Conservation (phyloP, 2,113 vertebrate genomes). For the Bolborhynchus lineola region DNA sequence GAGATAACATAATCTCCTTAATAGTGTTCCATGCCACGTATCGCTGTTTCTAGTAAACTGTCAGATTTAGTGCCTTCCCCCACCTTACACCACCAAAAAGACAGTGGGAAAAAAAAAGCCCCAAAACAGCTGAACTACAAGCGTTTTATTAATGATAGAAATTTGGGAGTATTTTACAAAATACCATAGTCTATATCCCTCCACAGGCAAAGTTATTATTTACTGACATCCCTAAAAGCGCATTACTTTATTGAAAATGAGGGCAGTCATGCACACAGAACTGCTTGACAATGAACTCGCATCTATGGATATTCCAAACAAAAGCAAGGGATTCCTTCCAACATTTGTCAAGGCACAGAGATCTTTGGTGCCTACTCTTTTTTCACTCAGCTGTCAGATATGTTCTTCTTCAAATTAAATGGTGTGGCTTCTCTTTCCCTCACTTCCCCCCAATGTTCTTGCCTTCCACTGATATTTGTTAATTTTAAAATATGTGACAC, state of each 20-base stretch:
- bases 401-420: conserved; percentile 9
- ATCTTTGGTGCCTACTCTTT: neutral
- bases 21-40: neutral
- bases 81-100: neutral
- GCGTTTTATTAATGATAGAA: neutral
- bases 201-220: neutral
- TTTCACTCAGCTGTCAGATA: conserved; percentile 16
- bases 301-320: neutral
- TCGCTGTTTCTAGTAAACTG: neutral
- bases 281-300: neutral
- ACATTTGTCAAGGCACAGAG: neutral
- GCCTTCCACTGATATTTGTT: neutral
- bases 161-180: neutral
- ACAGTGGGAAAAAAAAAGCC: neutral
- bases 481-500: neutral
- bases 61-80: neutral
- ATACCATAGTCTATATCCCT: neutral
- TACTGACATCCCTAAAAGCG: neutral
- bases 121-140: neutral
- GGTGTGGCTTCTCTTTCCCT: neutral
- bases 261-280: neutral
- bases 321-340: neutral
- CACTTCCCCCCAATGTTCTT: neutral
- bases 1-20: conserved; percentile 44
- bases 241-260: neutral